Base-by-base conservation (phyloP, 2,113 vertebrate genomes). In the Rhea pennata region DNA sequence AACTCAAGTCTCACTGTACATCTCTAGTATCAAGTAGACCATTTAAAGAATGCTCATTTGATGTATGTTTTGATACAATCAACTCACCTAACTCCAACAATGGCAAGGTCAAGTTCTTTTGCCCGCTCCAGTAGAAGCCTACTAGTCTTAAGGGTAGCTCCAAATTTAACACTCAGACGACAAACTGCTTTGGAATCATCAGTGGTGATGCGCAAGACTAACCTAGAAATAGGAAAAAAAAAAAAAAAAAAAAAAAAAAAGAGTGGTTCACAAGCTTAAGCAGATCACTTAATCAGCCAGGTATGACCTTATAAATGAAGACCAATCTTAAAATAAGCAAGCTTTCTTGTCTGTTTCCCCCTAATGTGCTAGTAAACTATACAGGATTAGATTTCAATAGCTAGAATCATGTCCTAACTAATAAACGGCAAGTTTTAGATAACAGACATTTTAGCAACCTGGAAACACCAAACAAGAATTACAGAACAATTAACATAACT, bases 151-250 rank as follows among this genome's bases (percentile, higher is more conserved):
- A 99, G 98, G 0, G 98, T 98, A 84, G 99, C 99, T 53, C 99
- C 99, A 94, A 99, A 99, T 97, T 99, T 99, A 46, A 99, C 99
- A 87, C 99, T 99, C 74, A 99, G 97, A 5, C 99, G 99, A 95
- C 99, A 99, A 82, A 99, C 96, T 4, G 99, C 98, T 97, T 99
- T 99, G 10, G 99, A 99, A 92, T 99, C 99, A 87, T 99, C 99
- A 1, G 99, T 99, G 79, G 99, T 99, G 44, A 99, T 99, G 50
- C 99, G 98, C 94, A 99, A 96, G 84, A 99, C 99, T 95, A 99
- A 97, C 91, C 99, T 99, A 94, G 29, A 46, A 80, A 92, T 0
- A 4, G 4, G 5, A 64, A 69, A 59, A 59, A 61, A 61, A 10
- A 1, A n/a, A n/a, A n/a, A 59, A 61, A 61, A 10, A 59, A 61